Base-by-base conservation (phyloP, 2,888 invertebrate genomes). In the Ophraella communa region DNA sequence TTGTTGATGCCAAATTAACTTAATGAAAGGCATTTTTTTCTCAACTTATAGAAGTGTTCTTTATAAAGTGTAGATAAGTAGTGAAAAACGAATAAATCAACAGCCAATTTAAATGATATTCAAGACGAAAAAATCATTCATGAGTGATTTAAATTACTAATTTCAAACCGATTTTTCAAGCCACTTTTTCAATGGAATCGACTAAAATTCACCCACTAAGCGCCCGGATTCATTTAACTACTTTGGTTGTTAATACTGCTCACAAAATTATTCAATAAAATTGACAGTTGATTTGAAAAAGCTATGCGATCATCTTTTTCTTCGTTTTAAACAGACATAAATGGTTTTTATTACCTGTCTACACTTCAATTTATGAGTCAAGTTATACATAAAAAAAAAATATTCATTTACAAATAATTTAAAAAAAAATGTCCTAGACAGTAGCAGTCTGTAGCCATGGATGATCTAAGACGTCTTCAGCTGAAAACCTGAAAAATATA, bases 401-500 rank as follows among this genome's bases (percentile, higher is more conserved):
- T 49, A 14, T n/a, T 17, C 20, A 57, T 33, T 49, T 11, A 17
- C 47, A 33, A 30, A n/a, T 17, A 21, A 23, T 27, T 27, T 17
- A 24, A 20, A 56, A 27, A 44, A 44, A n/a, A 27, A 17, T 20
- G 4, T 44, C 27, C 57, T 61, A 64, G 27, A 64, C 69, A 52
- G 67, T 59, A 10, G 66, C 69, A 33, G 71, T 42, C 23, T 70
- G 67, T 7, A 76, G 63, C 96, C 96, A 97, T 42, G 92, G 93
- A 83, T 96, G 95, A 78, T 94, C 93, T 20, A 96, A 86, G 64
- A 96, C 94, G 78, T 96, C 95, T 79, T 93, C 93, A n/a, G 96
- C 95, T 52, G 93, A 91, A 80, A 94, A 93, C 73, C 98, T 51
- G 49, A 10, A 51, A 51, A 11, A 27, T 17, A 51, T 23, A 49